Evolutionary conservation across 2,797 vertebrate genomes (phyloP).

Genomic region (Spondyliosoma cantharus): DNA sequence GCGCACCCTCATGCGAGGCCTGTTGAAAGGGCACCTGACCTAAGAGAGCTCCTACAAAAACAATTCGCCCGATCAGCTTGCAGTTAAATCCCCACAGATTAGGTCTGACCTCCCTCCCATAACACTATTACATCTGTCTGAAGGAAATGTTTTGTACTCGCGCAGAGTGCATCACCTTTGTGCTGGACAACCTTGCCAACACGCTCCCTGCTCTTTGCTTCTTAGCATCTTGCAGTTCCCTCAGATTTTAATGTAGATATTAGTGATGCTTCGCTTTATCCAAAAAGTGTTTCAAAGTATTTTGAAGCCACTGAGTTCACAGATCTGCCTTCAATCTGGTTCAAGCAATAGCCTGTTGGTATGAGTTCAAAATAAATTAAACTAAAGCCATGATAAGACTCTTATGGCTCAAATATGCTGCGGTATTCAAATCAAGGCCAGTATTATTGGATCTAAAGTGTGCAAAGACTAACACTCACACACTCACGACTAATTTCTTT

Average conservation of each 20-base stretch:
- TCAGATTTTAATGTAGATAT: neutral
- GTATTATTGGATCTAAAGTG: neutral
- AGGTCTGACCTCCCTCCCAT: conserved; percentile 49
- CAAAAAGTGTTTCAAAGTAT: neutral
- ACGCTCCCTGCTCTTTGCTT: neutral
- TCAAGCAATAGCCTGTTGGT: neutral
- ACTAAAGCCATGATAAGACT: neutral
- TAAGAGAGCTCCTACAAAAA: conserved; percentile 40
- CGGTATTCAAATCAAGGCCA: neutral
- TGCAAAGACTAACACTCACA: neutral
- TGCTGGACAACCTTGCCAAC: neutral
- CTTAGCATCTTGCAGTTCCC: neutral
- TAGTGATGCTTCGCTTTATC: neutral
- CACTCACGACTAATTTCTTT: neutral
- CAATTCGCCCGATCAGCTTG: conserved; percentile 28
- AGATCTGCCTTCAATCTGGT: neutral
- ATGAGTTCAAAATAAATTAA: neutral
- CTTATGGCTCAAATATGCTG: neutral
- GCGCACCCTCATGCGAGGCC: conserved; percentile 46
- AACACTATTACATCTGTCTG: conserved; percentile 47
- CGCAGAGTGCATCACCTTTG: conserved; percentile 33
- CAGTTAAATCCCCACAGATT: conserved; percentile 53
- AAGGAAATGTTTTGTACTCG: conserved; percentile 34
- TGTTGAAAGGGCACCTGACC: conserved; percentile 50
- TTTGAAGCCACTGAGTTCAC: neutral